Evolutionary conservation across 2,113 vertebrate genomes (phyloP).

Genomic region (Tachysurus fulvidraco): DNA sequence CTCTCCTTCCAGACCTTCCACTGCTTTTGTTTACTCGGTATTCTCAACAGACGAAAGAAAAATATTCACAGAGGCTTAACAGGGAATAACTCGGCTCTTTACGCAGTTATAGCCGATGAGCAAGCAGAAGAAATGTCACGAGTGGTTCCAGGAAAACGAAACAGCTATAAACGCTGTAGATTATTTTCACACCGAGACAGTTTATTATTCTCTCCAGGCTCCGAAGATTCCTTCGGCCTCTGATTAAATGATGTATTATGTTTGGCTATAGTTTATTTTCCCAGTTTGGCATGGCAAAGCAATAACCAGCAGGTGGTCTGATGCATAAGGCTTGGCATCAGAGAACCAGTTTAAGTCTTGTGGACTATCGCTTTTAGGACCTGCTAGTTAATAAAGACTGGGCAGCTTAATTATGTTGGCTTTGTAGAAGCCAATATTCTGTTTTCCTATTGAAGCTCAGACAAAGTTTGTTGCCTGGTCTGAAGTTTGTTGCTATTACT

Average conservation of each 20-base stretch:
- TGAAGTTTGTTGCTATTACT: too few relatives aligned
- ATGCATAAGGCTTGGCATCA: slow-evolving; percentile 9
- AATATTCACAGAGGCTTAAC: slow-evolving; percentile 27
- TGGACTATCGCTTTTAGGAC: not conserved
- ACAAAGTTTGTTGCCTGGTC: too few relatives aligned
- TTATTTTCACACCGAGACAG: slow-evolving; percentile 47
- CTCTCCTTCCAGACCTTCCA: slow-evolving; percentile 6
- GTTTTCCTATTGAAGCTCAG: too few relatives aligned
- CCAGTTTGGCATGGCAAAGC: slow-evolving; percentile 34
- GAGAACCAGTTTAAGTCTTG: not conserved
- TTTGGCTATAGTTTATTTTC: slow-evolving; percentile 29
- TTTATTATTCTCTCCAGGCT: slow-evolving; percentile 37
- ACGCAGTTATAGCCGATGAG: slow-evolving; percentile 21
- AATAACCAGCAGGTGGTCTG: slow-evolving; percentile 17
- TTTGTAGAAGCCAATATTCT: too few relatives aligned
- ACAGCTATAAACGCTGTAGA: slow-evolving; percentile 22
- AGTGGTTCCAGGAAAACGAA: slow-evolving; percentile 34
- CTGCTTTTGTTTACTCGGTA: slow-evolving; percentile 50
- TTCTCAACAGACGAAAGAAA: slow-evolving; percentile 41
- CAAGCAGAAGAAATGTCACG: not conserved
- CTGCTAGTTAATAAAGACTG: too few relatives aligned
- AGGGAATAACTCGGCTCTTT: slow-evolving; percentile 2
- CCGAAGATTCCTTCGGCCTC: slow-evolving; percentile 31
- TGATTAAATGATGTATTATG: slow-evolving; percentile 38
- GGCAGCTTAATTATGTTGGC: too few relatives aligned